Conservation (phyloP, 2,113 vertebrate genomes). For the Petrocephalus microphthalmus region DNA sequence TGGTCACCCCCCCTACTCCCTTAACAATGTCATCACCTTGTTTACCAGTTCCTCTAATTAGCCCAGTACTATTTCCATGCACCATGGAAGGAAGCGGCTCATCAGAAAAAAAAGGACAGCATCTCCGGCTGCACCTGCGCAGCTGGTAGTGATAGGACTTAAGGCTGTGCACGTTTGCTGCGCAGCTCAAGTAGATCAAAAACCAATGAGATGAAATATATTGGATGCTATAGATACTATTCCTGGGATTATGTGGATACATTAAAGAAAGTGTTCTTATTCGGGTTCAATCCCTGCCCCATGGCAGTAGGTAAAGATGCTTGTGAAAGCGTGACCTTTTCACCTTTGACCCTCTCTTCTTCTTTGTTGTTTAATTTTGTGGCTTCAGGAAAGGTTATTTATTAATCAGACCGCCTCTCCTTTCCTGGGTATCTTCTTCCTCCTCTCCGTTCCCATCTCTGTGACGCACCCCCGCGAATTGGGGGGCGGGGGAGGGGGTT, state of each 20-base stretch:
- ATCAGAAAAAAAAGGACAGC: neutral
- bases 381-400: neutral
- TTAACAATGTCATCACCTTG: neutral
- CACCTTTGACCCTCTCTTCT: neutral
- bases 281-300: neutral
- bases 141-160: no score
- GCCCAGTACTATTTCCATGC: neutral
- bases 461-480: constrained; percentile 13
- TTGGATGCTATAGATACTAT: neutral
- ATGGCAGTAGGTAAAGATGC: neutral
- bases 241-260: neutral
- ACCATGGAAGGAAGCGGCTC: neutral
- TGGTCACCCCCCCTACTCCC: neutral
- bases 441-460: neutral
- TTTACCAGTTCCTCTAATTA: constrained; percentile 3
- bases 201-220: neutral
- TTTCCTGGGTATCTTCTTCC: neutral
- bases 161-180: no score
- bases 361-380: neutral
- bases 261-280: neutral
- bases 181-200: neutral
- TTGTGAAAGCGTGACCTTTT: neutral
- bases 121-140: neutral
- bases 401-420: neutral
- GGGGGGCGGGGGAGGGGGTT: constrained; percentile 5